These are phyloP conservation scores for Pemphredon lugubris DNA, from an alignment of 2,888 invertebrate genomes.

Conservation along the genomic window DNA sequence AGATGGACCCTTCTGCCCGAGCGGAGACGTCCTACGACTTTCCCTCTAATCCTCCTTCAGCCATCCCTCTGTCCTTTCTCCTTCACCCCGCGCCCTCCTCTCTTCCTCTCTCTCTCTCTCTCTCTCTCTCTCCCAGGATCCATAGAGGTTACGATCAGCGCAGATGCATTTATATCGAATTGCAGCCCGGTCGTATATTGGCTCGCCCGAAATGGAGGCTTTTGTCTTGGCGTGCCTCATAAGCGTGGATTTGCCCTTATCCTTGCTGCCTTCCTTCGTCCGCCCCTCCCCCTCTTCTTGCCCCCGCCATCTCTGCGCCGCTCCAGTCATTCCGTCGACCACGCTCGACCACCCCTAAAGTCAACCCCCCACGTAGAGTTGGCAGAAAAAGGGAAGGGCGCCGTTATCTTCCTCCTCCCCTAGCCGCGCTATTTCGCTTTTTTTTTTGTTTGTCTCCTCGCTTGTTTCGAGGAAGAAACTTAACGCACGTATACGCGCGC, in stretches of 20 bases:
- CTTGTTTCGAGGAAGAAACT: constrained; percentile 73
- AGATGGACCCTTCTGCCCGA: constrained; percentile 62
- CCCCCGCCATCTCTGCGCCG: constrained; percentile 36
- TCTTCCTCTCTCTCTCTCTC: constrained; percentile 20
- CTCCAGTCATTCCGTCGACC: constrained; percentile 61
- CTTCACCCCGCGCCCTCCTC: background rate
- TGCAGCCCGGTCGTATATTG: constrained; percentile 74
- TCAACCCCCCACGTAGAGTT: constrained; percentile 72
- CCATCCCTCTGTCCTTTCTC: constrained; percentile 22
- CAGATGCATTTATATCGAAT: constrained; percentile 77
- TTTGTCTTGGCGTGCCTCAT: constrained; percentile 79
- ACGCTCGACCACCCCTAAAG: constrained; percentile 77
- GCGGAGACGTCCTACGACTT: constrained; percentile 67
- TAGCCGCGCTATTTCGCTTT: too few species aligned
- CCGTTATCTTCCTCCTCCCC: constrained; percentile 44
- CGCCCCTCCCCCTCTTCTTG: constrained; percentile 37
- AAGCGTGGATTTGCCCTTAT: constrained; percentile 79
- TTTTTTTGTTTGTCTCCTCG: constrained; percentile 51
- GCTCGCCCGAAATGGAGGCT: constrained; percentile 76
- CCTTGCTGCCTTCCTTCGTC: constrained; percentile 58
- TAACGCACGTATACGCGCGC: constrained; percentile 53
- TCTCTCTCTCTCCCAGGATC: constrained; percentile 25
- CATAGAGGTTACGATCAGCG: constrained; percentile 69
- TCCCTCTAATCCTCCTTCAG: constrained; percentile 69
- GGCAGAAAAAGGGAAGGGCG: constrained; percentile 46